These are phyloP conservation scores for Mycalesis mineus DNA, from an alignment of 2,888 invertebrate species.

Conservation along the genomic window DNA sequence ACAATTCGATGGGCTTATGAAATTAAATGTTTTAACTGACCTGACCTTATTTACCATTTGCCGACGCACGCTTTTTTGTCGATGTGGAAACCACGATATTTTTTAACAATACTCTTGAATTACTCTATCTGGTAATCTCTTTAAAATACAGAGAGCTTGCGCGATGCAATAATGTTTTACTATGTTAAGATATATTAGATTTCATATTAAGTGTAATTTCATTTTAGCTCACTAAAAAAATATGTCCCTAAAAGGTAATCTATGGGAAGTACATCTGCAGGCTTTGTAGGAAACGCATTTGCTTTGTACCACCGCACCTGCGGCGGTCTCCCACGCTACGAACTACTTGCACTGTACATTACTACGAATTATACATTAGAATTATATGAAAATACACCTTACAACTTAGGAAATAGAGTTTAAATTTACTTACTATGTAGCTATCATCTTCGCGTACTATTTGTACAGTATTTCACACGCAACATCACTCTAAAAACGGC, in stretches of 20 bases:
- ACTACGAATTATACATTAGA: constrained; percentile 11
- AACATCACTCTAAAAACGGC: neutral
- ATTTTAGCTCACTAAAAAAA: neutral
- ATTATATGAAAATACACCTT: constrained; percentile 13
- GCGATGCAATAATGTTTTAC: too few species aligned
- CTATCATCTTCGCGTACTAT: neutral
- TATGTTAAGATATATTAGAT: too few species aligned
- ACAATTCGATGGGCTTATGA: too few species aligned
- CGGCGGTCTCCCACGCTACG: constrained; percentile 67
- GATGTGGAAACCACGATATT: too few species aligned
- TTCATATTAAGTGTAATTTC: too few species aligned
- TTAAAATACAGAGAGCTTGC: too few species aligned
- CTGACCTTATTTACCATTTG: too few species aligned
- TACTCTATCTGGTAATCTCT: too few species aligned
- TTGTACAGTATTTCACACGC: constrained; percentile 4
- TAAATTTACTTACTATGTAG: neutral
- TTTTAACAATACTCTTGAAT: too few species aligned
- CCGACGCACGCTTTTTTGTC: too few species aligned
- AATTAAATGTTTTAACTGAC: too few species aligned
- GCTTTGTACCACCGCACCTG: constrained; percentile 60
- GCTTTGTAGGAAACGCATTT: constrained; percentile 52
- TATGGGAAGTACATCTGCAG: constrained; percentile 61
- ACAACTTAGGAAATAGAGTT: neutral
- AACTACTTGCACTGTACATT: constrained; percentile 33
- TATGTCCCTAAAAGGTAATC: constrained; percentile 24